Percentiles rank a stretch among this genome's conserved stretches.
phyloP scores from a whole-genome alignment of 2,797 vertebrate species.

The Aplochiton taeniatus region DNA sequence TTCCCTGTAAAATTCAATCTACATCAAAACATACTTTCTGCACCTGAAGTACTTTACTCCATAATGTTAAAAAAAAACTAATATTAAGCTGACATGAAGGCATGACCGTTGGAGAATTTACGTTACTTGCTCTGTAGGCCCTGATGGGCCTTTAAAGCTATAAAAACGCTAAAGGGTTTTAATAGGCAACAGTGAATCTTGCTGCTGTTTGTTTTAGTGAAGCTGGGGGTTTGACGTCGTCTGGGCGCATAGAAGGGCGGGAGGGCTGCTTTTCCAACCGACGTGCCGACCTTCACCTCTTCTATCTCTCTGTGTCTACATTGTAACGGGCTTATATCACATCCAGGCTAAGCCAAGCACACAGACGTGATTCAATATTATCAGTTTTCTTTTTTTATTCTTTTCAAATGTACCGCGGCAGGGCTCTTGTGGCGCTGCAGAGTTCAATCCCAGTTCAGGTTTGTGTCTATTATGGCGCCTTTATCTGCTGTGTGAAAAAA shows the following conservation, averaged over 20 bases:
- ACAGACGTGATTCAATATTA: conserved; percentile 48
- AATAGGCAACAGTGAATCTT: conserved; percentile 60
- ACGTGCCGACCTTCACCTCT: conserved; percentile 47
- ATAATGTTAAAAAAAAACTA: conserved; percentile 43
- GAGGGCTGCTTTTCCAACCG: conserved; percentile 37
- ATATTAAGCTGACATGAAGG: conserved; percentile 23
- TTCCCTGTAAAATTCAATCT: background rate
- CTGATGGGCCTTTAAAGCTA: conserved; percentile 40
- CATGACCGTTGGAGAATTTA: conserved; percentile 37
- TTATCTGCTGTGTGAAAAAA: conserved; percentile 47
- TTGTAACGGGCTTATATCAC: conserved; percentile 38
- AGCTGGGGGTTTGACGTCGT: conserved; percentile 46
- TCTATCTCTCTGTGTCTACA: conserved; percentile 57
- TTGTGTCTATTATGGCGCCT: conserved; percentile 55
- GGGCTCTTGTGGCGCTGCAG: conserved; percentile 21
- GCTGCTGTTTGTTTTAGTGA: conserved; percentile 58
- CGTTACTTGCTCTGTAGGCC: conserved; percentile 17
- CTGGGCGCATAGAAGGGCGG: conserved; percentile 24
- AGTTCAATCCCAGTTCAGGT: conserved; percentile 69
- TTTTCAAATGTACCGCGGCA: conserved; percentile 33
- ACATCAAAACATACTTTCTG: conserved; percentile 26
- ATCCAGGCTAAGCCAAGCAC: conserved; percentile 27
- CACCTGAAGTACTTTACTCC: conserved; percentile 36
- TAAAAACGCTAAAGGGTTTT: conserved; percentile 37
- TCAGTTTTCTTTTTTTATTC: conserved; percentile 32